Evolutionary conservation across 2,797 vertebrate species (phyloP), one percentile per base, ranked within the genome.

Genomic region (Anas acuta): DNA sequence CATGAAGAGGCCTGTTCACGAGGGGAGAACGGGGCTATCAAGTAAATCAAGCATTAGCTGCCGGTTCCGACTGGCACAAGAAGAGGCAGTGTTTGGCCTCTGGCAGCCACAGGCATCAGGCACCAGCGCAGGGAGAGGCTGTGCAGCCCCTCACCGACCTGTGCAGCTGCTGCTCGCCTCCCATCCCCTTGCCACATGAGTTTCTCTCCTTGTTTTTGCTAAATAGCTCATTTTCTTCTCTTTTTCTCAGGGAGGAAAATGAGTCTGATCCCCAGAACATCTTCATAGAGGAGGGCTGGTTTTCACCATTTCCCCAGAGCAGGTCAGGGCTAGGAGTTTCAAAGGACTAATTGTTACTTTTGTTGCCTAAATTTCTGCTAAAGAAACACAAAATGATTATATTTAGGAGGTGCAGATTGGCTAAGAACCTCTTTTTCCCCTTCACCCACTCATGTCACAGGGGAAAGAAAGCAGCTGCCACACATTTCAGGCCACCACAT

Each of bases 1-100:
- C 95, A 90, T 43, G 93, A 91, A 49, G 67, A 84, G 85, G 76
- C 95, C 20, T 0, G 77, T 54, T 67, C 2, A 1, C 9, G n/a
- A 58, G 69, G 76, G 35, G 0, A 9, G 6, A 53, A 81, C 47
- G 4, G n/a, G 60, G 57, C 60, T 90, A 23, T 45, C 49, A 65
- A 49, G 22, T 54, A 91, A 89, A 86, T 45, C 39, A 54, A 90
- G 82, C 60, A 60, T 70, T 54, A 92, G 83, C 79, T 92, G 93
- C 82, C 79, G 78, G 82, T 60, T 84, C 60, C 41, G 41, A 87
- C 79, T 25, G 79, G 91, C 30, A 41, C 4, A 6, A 4, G 28
- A 49, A 60, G 74, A 80, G 77, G 47, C 35, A 35, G 20, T 0
- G 2, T 49, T 73, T 3, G 15, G 74, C 43, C 92, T 74, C 85